Conservation (phyloP, 2,888 invertebrate species). For the Plebejus argus region DNA sequence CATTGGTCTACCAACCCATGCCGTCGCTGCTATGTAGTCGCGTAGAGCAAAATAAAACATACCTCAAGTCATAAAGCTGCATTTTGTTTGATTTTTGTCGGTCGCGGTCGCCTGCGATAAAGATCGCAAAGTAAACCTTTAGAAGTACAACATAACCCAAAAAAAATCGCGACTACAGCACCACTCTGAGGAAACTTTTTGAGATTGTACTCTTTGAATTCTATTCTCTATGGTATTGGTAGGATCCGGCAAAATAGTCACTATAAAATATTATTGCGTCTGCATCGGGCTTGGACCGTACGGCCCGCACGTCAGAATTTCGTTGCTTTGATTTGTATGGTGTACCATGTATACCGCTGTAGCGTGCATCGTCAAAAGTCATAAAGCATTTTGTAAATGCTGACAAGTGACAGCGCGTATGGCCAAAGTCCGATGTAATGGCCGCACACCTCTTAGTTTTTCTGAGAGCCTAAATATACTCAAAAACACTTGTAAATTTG, state of each 20-base stretch:
- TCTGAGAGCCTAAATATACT: background rate
- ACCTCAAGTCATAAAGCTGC: too few relatives aligned
- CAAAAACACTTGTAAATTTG: too few relatives aligned
- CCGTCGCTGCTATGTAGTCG: too few relatives aligned
- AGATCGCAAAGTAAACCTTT: too few relatives aligned
- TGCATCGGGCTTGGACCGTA: background rate
- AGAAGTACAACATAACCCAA: too few relatives aligned
- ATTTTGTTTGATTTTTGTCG: too few relatives aligned
- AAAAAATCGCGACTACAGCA: background rate
- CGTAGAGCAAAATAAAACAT: too few relatives aligned
- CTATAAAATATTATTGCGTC: background rate
- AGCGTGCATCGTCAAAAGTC: background rate
- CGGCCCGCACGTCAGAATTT: background rate
- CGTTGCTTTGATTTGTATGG: background rate
- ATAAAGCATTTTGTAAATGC: background rate
- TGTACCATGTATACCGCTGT: too few relatives aligned
- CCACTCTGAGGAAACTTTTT: background rate
- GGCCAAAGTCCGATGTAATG: background rate
- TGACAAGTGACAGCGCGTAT: background rate
- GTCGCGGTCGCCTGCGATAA: too few relatives aligned
- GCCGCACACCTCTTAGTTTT: too few relatives aligned
- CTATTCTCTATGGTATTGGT: background rate
- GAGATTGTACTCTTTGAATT: background rate
- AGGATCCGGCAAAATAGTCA: background rate
- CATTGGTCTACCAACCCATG: too few relatives aligned